A percentile compares a stretch with the other conserved stretches of the same genome.
phyloP scores from a whole-genome alignment of 2,888 invertebrate species.

The Mellilla xanthometata region DNA sequence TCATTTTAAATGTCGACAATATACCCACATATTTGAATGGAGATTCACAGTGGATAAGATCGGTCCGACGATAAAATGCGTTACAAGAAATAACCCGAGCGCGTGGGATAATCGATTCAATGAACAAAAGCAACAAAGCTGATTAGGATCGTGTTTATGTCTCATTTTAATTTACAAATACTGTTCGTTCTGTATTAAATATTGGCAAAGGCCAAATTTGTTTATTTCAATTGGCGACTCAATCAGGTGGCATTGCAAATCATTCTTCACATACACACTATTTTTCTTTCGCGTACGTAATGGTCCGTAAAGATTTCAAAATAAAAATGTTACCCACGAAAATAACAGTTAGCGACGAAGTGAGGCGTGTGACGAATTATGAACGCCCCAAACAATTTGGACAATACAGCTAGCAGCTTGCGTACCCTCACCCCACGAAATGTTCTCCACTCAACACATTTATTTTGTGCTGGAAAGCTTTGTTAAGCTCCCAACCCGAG shows the following conservation, averaged over 20 bases:
- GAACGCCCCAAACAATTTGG: conserved; percentile 64
- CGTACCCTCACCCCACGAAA: conserved; percentile 47
- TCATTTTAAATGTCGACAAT: conserved; percentile 20
- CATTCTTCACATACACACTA: too few relatives aligned
- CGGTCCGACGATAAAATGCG: conserved; percentile 46
- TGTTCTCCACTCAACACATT: conserved; percentile 48
- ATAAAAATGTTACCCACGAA: conserved; percentile 44
- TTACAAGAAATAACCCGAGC: conserved; percentile 52
- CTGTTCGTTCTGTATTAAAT: conserved; percentile 27
- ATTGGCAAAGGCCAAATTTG: conserved; percentile 22
- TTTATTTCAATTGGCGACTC: conserved; percentile 22
- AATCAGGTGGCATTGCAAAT: background rate
- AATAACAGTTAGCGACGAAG: conserved; percentile 54
- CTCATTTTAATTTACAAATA: conserved; percentile 44
- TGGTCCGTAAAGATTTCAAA: conserved; percentile 26
- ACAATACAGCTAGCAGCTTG: conserved; percentile 58
- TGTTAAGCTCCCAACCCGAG: conserved; percentile 37
- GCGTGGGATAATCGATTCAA: conserved; percentile 67
- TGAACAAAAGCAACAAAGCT: conserved; percentile 56
- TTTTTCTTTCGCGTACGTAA: conserved; percentile 21
- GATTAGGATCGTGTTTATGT: conserved; percentile 56
- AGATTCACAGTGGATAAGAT: conserved; percentile 57
- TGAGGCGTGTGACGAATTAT: conserved; percentile 64
- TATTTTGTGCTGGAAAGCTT: conserved; percentile 46
- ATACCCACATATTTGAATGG: conserved; percentile 39